A percentile compares a stretch with the other conserved stretches of the same genome.
Evolutionary conservation across 2,888 invertebrate species (phyloP).

Genomic region (Ryuthela nishihirai): DNA sequence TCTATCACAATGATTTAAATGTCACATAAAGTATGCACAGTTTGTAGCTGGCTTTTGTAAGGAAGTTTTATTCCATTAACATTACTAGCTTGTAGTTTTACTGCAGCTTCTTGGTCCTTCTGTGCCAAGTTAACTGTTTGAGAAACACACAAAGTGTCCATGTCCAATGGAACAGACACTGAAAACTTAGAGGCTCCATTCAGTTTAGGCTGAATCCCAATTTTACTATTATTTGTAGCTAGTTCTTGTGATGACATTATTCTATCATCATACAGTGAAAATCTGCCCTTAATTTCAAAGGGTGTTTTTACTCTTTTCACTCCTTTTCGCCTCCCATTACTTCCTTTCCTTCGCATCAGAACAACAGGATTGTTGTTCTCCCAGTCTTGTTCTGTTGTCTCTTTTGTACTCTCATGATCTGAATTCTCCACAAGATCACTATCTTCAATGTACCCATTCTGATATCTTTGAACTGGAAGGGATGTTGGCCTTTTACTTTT

Average conservation of each 20-base stretch:
- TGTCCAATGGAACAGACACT: constrained; percentile 29
- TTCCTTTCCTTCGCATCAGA: constrained; percentile 7
- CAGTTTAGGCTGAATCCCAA: constrained; percentile 9
- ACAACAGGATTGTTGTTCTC: neutral
- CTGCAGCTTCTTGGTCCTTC: neutral
- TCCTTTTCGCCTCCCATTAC: constrained; percentile 18
- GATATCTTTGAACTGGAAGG: constrained; percentile 8
- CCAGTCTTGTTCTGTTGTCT: neutral
- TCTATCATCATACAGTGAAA: constrained; percentile 82
- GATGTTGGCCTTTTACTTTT: constrained; percentile 28
- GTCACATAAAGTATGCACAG: constrained; percentile 20
- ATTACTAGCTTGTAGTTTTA: neutral
- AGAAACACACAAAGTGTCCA: constrained; percentile 22
- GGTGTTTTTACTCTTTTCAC: constrained; percentile 39
- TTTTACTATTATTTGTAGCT: neutral
- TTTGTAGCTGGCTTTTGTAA: constrained; percentile 12
- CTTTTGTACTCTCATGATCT: constrained; percentile 20
- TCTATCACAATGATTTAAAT: too few relatives aligned
- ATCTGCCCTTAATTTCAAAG: constrained; percentile 53
- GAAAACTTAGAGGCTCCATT: constrained; percentile 19
- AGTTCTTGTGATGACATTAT: constrained; percentile 61
- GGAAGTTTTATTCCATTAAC: neutral
- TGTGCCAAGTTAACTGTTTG: neutral
- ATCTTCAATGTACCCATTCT: constrained; percentile 1
- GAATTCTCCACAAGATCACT: constrained; percentile 12